These are phyloP conservation scores for Pedionomus torquatus DNA, from an alignment of 2,113 vertebrate species.

Conservation along the genomic window DNA sequence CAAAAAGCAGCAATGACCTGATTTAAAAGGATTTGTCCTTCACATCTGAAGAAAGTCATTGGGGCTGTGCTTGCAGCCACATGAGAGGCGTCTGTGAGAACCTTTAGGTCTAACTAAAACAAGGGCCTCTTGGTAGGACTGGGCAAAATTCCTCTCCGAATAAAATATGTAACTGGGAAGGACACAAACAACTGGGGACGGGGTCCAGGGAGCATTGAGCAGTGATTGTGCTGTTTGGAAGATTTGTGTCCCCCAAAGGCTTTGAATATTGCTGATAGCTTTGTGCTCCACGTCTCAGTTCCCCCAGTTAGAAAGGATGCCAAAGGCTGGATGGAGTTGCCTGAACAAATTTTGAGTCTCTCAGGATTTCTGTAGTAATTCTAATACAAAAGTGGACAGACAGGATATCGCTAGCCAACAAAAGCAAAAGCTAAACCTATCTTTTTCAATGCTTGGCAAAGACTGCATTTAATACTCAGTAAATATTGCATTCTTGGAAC, in stretches of 20 bases:
- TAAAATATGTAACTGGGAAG: not conserved
- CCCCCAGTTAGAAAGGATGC: not conserved
- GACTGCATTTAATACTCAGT: not conserved
- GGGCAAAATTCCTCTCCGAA: not conserved
- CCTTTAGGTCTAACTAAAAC: not conserved
- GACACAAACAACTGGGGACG: not conserved
- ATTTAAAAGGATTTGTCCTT: not conserved
- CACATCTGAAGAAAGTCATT: not conserved
- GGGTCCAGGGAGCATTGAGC: accelerated
- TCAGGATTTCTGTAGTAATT: not conserved
- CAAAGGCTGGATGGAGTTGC: not conserved
- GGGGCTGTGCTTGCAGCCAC: not conserved
- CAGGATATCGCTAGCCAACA: not conserved
- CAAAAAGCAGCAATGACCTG: not conserved
- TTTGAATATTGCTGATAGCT: not conserved
- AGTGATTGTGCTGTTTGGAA: not conserved
- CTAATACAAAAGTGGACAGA: not conserved
- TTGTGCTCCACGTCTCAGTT: not conserved
- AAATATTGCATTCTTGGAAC: conserved; percentile 13
- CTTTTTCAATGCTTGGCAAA: not conserved
- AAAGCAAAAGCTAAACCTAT: not conserved
- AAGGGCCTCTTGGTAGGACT: not conserved
- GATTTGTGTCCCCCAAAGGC: not conserved
- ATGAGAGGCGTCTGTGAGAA: not conserved
- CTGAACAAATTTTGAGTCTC: not conserved